These are phyloP conservation scores for Tenualosa thibaudeaui DNA, from an alignment of 2,797 vertebrate genomes.

Conservation along the genomic window DNA sequence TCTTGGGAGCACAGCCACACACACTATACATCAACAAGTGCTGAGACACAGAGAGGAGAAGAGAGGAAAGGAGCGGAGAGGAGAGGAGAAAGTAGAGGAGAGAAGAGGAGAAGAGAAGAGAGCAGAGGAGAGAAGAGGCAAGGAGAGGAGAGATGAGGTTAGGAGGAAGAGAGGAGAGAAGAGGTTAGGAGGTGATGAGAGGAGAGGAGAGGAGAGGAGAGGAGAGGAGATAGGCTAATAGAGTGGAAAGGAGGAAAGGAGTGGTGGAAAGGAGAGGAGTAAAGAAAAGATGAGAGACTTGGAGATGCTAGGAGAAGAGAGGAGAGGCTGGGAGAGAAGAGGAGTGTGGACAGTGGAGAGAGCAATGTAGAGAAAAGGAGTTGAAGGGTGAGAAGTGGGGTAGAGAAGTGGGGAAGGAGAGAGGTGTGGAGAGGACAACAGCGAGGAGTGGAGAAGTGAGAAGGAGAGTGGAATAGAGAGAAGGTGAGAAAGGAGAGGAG, in stretches of 20 bases:
- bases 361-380: not conserved
- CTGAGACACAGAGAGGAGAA: conserved; percentile 9
- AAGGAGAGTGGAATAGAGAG: not conserved
- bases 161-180: not conserved
- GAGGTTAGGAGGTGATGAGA: not conserved
- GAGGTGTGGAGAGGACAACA: not conserved
- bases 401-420: not conserved
- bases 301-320: not conserved
- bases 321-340: not conserved
- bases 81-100: not conserved
- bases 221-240: not conserved
- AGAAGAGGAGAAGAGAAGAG: not conserved
- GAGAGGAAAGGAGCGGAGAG: not conserved
- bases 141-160: not conserved
- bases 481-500: not conserved
- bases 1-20: conserved; percentile 53
- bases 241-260: not conserved
- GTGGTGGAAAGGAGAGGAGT: not conserved
- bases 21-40: conserved; percentile 58
- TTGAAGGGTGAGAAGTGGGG: not conserved
- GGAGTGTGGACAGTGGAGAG: not conserved
- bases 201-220: not conserved
- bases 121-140: not conserved
- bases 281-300: not conserved
- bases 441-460: not conserved